Conservation (phyloP, 2,113 vertebrate species). For the Odontesthes bonariensis region DNA sequence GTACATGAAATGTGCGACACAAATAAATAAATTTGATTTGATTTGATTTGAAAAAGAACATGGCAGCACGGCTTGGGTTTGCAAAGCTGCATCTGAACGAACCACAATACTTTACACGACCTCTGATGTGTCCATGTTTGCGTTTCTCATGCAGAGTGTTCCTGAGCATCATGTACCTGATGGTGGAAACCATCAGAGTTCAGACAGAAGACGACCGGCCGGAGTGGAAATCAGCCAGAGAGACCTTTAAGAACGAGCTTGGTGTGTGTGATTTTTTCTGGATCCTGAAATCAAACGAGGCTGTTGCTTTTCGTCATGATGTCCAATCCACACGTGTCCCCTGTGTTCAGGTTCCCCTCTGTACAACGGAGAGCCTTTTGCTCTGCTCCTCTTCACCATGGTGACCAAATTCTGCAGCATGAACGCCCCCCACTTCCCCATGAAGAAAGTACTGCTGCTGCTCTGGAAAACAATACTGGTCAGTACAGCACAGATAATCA, state of each 20-base stretch:
- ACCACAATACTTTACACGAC: no score
- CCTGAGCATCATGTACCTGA: slow-evolving; percentile 95
- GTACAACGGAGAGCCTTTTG: slow-evolving; percentile 91
- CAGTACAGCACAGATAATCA: slow-evolving; percentile 43
- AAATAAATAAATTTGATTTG: no score
- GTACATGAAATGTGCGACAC: no score
- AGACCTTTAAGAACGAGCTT: slow-evolving; percentile 91
- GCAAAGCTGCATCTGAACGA: no score
- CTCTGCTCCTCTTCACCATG: slow-evolving; percentile 95
- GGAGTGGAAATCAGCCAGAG: slow-evolving; percentile 87
- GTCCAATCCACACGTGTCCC: background rate
- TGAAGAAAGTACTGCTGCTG: slow-evolving; percentile 97
- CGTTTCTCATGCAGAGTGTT: slow-evolving; percentile 85
- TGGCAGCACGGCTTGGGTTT: no score
- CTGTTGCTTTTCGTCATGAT: background rate
- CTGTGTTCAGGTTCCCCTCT: slow-evolving; percentile 85
- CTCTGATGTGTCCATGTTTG: background rate
- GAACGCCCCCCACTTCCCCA: slow-evolving; percentile 95
- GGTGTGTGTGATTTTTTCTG: slow-evolving; percentile 62
- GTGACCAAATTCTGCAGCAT: slow-evolving; percentile 99
- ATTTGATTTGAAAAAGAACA: no score
- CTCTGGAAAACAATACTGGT: slow-evolving; percentile 98
- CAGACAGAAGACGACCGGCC: slow-evolving; percentile 85
- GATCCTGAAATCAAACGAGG: background rate
- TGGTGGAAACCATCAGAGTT: slow-evolving; percentile 93